Conservation (phyloP, 1,140 invertebrate genomes). For the Pseudobourletiella spinata region DNA sequence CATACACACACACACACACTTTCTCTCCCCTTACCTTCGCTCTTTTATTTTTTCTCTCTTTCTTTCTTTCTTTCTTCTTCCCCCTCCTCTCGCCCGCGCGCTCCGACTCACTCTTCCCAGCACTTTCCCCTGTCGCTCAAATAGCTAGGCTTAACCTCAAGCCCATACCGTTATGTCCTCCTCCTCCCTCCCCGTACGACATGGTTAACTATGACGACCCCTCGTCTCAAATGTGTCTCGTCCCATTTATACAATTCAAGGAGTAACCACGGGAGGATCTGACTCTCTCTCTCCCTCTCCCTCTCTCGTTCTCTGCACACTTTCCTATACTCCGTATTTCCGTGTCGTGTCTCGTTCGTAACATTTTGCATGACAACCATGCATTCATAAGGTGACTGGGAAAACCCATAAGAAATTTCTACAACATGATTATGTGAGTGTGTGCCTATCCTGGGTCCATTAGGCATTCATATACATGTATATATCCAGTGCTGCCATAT, state of each 20-base stretch:
- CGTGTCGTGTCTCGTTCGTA: too few relatives aligned
- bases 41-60: neutral
- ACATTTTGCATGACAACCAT: too few relatives aligned
- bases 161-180: neutral
- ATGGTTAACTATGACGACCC: too few relatives aligned
- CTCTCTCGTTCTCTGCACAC: neutral
- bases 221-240: too few relatives aligned
- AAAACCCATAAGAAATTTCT: too few relatives aligned
- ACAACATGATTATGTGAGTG: too few relatives aligned
- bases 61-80: neutral
- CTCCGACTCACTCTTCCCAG: neutral
- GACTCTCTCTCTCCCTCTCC: neutral
- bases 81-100: neutral
- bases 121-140: neutral
- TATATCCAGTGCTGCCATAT: too few relatives aligned
- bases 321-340: too few relatives aligned
- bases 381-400: too few relatives aligned
- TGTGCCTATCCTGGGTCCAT: too few relatives aligned
- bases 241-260: too few relatives aligned
- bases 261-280: neutral
- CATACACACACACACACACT: neutral
- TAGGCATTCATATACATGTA: too few relatives aligned
- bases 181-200: neutral
- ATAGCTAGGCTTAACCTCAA: conserved; percentile 8
- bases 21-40: neutral